Conservation (phyloP, 2,797 vertebrate species). For the Tarsius wallacei region DNA sequence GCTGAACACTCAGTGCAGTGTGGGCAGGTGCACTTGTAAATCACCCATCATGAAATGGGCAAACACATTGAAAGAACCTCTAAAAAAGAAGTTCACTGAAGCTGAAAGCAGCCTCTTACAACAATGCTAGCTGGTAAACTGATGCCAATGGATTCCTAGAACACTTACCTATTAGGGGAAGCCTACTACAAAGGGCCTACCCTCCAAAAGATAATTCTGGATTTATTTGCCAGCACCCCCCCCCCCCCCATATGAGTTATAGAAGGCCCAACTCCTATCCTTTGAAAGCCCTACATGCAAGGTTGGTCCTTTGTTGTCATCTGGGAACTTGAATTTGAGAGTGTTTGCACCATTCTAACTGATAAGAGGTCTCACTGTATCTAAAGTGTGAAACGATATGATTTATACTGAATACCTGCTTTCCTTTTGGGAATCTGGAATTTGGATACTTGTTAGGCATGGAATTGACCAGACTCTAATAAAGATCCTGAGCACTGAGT, state of each 20-base stretch:
- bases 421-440: slow-evolving; percentile 29
- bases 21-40: too few relatives aligned
- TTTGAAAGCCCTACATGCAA: not conserved
- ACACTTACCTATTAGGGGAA: too few relatives aligned
- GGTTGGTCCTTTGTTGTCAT: not conserved
- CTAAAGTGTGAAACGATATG: not conserved
- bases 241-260: not conserved
- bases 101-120: too few relatives aligned
- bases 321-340: not conserved
- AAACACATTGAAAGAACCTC: too few relatives aligned
- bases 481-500: not conserved
- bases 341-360: not conserved
- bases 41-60: too few relatives aligned
- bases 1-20: too few relatives aligned
- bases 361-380: not conserved
- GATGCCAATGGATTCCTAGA: too few relatives aligned
- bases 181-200: too few relatives aligned
- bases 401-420: not conserved
- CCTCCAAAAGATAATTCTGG: too few relatives aligned
- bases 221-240: too few relatives aligned
- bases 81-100: too few relatives aligned
- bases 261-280: not conserved
- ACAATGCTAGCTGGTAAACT: too few relatives aligned
- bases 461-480: not conserved
- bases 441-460: not conserved